A percentile compares a stretch with the other conserved stretches of the same genome.
These are phyloP conservation scores for Euphonia xanthogaster DNA, from an alignment of 2,797 vertebrate species.

Conservation along the genomic window DNA sequence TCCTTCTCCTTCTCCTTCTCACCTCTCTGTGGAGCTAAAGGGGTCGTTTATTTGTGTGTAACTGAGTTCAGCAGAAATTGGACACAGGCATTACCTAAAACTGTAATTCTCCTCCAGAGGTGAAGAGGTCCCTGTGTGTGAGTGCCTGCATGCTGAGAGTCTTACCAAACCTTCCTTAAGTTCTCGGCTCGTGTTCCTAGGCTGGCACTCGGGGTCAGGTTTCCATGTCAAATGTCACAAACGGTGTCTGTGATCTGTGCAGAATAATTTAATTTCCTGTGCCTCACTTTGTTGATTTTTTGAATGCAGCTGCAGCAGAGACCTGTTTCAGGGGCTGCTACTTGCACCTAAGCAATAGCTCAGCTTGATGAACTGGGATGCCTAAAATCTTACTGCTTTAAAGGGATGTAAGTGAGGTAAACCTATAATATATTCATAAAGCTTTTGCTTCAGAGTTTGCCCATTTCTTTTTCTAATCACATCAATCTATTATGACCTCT, in stretches of 20 bases:
- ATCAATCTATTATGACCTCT: neutral
- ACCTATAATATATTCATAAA: neutral
- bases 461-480: neutral
- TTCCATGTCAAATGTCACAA: neutral
- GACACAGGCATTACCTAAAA: slow-evolving; percentile 2
- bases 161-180: neutral
- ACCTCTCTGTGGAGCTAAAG: neutral
- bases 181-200: neutral
- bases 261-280: slow-evolving; percentile 21
- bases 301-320: neutral
- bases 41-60: slow-evolving; percentile 7
- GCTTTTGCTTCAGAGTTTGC: neutral
- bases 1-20: neutral
- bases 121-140: neutral
- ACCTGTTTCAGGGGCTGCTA: neutral
- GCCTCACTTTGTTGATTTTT: neutral
- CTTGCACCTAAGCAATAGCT: neutral
- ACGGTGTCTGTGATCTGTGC: neutral
- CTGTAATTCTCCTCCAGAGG: neutral
- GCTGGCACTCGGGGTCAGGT: neutral
- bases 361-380: neutral
- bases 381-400: neutral
- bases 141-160: neutral
- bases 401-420: neutral
- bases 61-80: slow-evolving; percentile 15